Evolutionary conservation across 2,797 vertebrate genomes (phyloP).

Genomic region (Lutjanus campechanus): DNA sequence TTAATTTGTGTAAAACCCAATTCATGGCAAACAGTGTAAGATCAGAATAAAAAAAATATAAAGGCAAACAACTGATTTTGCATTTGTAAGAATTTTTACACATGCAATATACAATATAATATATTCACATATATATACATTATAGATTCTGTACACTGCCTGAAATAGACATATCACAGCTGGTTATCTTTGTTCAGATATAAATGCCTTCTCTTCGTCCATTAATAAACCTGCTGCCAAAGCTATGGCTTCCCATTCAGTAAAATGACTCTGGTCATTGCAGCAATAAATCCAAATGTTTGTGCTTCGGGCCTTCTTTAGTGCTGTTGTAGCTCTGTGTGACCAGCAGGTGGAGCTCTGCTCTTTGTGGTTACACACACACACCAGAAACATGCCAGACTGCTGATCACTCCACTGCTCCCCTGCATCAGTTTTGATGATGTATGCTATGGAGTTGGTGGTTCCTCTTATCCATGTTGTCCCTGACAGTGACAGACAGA

Average conservation of each 20-base stretch:
- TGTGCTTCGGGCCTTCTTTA: constrained; percentile 18
- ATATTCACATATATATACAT: constrained; percentile 6
- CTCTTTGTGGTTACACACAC: constrained; percentile 62
- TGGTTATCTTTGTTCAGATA: constrained; percentile 42
- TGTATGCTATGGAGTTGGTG: constrained; percentile 38
- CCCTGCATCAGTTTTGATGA: constrained; percentile 69
- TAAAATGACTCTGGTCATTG: constrained; percentile 50
- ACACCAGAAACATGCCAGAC: constrained; percentile 26
- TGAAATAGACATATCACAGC: constrained; percentile 50
- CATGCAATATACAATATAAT: background rate
- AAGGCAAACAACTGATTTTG: background rate
- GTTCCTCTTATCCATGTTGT: constrained; percentile 68
- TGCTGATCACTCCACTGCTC: constrained; percentile 50
- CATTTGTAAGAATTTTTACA: constrained; percentile 2
- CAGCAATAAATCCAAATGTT: constrained; percentile 35
- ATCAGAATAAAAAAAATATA: background rate
- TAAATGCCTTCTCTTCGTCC: constrained; percentile 14
- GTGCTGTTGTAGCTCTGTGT: constrained; percentile 16
- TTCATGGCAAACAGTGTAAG: background rate
- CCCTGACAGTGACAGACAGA: constrained; percentile 75
- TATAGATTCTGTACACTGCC: constrained; percentile 27
- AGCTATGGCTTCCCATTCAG: constrained; percentile 29
- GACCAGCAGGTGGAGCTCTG: constrained; percentile 82
- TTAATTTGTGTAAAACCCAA: background rate
- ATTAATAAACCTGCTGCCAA: constrained; percentile 57